Evolutionary conservation across 2,888 invertebrate genomes (phyloP).

Genomic region (Epinotia bilunana): DNA sequence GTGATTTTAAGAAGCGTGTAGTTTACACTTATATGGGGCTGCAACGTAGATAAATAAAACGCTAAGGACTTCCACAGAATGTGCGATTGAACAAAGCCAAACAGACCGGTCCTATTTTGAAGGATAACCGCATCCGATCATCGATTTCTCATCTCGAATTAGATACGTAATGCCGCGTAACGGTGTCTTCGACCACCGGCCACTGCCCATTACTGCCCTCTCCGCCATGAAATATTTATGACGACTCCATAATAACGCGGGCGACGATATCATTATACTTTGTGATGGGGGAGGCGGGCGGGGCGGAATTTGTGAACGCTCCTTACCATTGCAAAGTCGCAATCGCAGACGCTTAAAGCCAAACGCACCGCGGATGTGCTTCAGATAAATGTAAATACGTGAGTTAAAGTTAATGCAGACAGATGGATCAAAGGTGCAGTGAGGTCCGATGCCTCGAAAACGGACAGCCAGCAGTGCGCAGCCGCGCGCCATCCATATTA

Average conservation of each 20-base stretch:
- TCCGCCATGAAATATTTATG: constrained; percentile 83
- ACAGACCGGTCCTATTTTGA: not conserved
- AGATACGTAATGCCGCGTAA: constrained; percentile 48
- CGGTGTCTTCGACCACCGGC: constrained; percentile 51
- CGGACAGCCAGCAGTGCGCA: constrained; percentile 67
- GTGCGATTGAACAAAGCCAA: not conserved
- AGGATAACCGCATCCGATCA: constrained; percentile 9
- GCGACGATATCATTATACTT: constrained; percentile 85
- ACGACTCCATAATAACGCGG: constrained; percentile 83
- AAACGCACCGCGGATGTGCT: constrained; percentile 58
- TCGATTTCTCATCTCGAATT: constrained; percentile 45
- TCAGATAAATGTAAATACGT: constrained; percentile 65
- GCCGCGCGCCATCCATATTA: constrained; percentile 91
- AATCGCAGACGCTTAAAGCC: constrained; percentile 61
- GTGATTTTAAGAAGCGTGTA: no score
- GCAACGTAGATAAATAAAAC: no score
- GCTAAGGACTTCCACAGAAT: not conserved
- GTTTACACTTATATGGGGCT: no score
- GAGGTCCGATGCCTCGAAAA: constrained; percentile 50
- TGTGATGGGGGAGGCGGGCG: constrained; percentile 84
- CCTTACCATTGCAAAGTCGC: constrained; percentile 83
- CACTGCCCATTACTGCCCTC: constrained; percentile 83
- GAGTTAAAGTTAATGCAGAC: constrained; percentile 55
- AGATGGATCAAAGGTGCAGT: constrained; percentile 19
- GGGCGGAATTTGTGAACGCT: constrained; percentile 84